Evolutionary conservation across 2,888 invertebrate species (phyloP), one percentile per base, ranked within the genome.

Genomic region (Torymus auratus): DNA sequence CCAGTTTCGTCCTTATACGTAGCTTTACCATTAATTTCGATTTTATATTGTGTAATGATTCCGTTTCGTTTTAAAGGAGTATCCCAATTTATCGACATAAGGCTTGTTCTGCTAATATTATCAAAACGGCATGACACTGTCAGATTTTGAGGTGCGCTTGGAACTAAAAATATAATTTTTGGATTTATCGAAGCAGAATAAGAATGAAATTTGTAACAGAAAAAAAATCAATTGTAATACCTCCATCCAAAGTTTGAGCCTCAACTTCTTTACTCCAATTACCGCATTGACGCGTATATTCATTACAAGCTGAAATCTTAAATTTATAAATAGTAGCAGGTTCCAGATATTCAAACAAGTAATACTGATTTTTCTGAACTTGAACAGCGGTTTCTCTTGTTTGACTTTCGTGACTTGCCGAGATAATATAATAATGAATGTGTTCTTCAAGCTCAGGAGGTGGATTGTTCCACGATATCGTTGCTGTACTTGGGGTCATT

Each of bases 241-340:
- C 90, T 2, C 97, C 97, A 89, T 97, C 97, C 91, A 96, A 93
- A 0, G 97, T 97, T 0, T 95, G 95, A 0, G 96, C 97, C 87
- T 95, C 95, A 83, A 96, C 95, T 85, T 94, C 92, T 53, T 93
- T 92, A 0, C 97, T 97, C 95, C 95, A 96, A 13, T 94, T 93
- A 0, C 96, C 96, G 88, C 97, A 97, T 60, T 92, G 91, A 84
- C 93, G 93, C 3, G 95, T 95, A 86, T 94, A 95, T 84, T 96
- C 95, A 78, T 95, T 96, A 87, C 97, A 97, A 0, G 97, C 96
- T 52, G 95, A 92, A 86, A 94, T 95, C 92, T 94, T 94, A 88
- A 97, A 96, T 83, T 94, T 93, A 86, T 97, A 97, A 50, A 94
- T 95, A 52, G 96, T 96, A 15, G 96, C 95, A 0, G 97, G 95